A percentile compares a stretch with the other conserved stretches of the same genome.
Conservation (phyloP, 2,113 vertebrate species). For the Podarcis cretensis region DNA sequence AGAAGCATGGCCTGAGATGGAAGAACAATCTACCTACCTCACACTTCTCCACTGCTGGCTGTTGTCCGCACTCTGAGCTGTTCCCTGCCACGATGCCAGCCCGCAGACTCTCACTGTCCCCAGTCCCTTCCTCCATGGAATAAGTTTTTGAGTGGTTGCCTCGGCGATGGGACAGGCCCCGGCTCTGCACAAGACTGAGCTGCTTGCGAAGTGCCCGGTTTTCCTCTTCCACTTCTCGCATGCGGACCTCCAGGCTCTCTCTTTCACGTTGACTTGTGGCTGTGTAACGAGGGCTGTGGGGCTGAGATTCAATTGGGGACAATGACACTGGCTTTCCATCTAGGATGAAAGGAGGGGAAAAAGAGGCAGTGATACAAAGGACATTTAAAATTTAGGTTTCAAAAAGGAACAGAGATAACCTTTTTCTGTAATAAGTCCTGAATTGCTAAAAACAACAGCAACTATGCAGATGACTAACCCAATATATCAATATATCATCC, state of each 20-base stretch:
- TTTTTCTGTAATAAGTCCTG: neutral
- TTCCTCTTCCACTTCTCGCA: constrained; percentile 95
- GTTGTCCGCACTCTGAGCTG: constrained; percentile 92
- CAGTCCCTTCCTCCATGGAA: constrained; percentile 91
- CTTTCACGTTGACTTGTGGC: constrained; percentile 83
- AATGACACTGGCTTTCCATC: constrained; percentile 93
- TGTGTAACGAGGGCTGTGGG: constrained; percentile 80
- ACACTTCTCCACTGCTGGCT: constrained; percentile 94
- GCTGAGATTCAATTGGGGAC: constrained; percentile 88
- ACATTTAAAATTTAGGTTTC: rapidly evolving
- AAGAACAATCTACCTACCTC: constrained; percentile 82
- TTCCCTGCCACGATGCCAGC: constrained; percentile 84
- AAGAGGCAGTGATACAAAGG: neutral
- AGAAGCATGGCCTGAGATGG: neutral
- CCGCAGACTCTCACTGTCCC: constrained; percentile 89
- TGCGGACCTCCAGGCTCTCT: constrained; percentile 88
- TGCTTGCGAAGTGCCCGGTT: constrained; percentile 89
- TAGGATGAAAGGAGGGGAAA: constrained; percentile 37
- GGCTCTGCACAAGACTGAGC: constrained; percentile 85
- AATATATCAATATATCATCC: neutral
- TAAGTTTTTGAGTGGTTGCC: constrained; percentile 88
- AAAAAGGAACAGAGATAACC: rapidly evolving
- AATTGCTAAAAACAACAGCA: neutral
- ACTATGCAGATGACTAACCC: neutral
- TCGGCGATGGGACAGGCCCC: constrained; percentile 66